Conservation (phyloP, 2,888 invertebrate genomes). For the Aspidiotus rigidus region DNA sequence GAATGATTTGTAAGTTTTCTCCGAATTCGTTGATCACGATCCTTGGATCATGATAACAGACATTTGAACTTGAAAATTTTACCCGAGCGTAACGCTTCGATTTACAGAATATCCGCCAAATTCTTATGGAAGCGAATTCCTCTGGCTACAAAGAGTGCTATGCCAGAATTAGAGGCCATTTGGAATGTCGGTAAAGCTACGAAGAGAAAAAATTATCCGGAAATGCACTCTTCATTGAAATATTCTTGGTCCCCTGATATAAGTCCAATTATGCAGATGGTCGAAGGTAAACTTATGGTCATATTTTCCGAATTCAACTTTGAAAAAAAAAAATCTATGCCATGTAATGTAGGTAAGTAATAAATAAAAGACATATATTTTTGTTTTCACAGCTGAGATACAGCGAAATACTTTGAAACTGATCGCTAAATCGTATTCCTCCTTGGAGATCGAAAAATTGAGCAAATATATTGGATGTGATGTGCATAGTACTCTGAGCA, state of each 20-base stretch:
- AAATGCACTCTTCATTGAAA: conserved; percentile 14
- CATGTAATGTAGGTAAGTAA: too few relatives aligned
- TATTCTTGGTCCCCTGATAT: conserved; percentile 22
- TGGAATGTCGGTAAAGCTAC: conserved; percentile 27
- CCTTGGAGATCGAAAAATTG: conserved; percentile 10
- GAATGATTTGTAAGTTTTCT: conserved; percentile 24
- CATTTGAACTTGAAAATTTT: too few relatives aligned
- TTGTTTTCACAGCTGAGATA: conserved; percentile 12
- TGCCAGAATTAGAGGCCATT: conserved; percentile 17
- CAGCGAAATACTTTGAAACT: conserved; percentile 16
- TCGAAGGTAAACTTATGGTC: conserved; percentile 11
- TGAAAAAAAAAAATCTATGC: background rate
- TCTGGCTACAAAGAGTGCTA: conserved; percentile 21
- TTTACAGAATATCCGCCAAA: conserved; percentile 20
- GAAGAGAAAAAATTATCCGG: conserved; percentile 20
- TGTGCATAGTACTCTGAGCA: conserved; percentile 7
- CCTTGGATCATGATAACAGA: too few relatives aligned
- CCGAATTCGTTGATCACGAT: background rate
- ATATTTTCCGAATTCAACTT: background rate
- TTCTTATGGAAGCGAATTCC: conserved; percentile 28
- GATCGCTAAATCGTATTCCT: conserved; percentile 21
- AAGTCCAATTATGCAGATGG: conserved; percentile 27
- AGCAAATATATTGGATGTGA: conserved; percentile 24
- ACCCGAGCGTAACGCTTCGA: background rate
- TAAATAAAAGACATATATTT: too few relatives aligned